These are phyloP conservation scores for Fistularia commersonii DNA, from an alignment of 2,797 vertebrate genomes.

Conservation along the genomic window DNA sequence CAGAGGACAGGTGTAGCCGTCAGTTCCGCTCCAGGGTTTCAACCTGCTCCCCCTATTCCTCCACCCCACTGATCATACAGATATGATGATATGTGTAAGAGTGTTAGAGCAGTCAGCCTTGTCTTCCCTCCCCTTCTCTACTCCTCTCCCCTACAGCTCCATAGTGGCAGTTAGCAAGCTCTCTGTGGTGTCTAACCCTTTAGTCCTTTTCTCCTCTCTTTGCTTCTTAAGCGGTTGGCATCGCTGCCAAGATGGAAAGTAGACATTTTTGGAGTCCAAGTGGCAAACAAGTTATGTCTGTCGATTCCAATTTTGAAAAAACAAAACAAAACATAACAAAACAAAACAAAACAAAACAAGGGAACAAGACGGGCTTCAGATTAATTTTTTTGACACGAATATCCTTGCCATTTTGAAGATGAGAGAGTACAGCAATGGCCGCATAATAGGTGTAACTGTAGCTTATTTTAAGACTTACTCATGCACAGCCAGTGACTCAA, in stretches of 20 bases:
- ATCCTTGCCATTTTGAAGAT: too few relatives aligned
- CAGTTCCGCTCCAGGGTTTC: constrained; percentile 72
- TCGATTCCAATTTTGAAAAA: constrained; percentile 34
- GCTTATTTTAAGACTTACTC: too few relatives aligned
- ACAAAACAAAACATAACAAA: constrained; percentile 25
- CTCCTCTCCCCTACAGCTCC: constrained; percentile 59
- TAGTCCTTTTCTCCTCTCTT: constrained; percentile 53
- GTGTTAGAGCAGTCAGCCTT: constrained; percentile 74
- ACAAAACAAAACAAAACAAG: too few relatives aligned
- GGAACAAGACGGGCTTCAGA: too few relatives aligned
- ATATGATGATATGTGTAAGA: constrained; percentile 78
- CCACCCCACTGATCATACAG: constrained; percentile 75
- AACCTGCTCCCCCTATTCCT: constrained; percentile 66
- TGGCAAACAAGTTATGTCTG: constrained; percentile 52
- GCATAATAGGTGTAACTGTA: too few relatives aligned
- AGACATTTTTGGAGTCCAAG: constrained; percentile 56
- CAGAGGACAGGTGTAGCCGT: constrained; percentile 77
- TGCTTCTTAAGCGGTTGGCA: constrained; percentile 49
- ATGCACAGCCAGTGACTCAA: too few relatives aligned
- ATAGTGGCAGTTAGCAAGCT: constrained; percentile 67
- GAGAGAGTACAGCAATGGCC: too few relatives aligned
- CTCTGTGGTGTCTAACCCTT: constrained; percentile 67
- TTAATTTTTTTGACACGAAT: too few relatives aligned
- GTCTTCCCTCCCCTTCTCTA: constrained; percentile 59
- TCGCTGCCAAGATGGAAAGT: constrained; percentile 41